Evolutionary conservation across 2,113 vertebrate genomes (phyloP).

Genomic region (Symphodus melops): DNA sequence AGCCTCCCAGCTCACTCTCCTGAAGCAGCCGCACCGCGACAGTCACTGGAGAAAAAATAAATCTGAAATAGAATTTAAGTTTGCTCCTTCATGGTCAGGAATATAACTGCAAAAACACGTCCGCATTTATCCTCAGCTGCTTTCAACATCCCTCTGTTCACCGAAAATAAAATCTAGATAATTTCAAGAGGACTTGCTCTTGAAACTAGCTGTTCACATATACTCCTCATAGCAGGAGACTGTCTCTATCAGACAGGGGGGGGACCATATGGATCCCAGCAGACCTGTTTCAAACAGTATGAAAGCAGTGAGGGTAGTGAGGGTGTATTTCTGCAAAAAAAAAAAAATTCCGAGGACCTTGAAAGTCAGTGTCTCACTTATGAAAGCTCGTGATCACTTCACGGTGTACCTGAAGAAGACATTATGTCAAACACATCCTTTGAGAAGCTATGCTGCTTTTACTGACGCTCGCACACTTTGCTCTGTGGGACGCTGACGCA

Average conservation of each 20-base stretch:
- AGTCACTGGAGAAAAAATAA: constrained; percentile 43
- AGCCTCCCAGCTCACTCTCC: constrained; percentile 19
- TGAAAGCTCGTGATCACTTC: neutral
- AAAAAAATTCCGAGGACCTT: constrained; percentile 15
- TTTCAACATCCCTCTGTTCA: neutral
- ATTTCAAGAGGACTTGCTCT: no score
- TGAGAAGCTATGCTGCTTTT: neutral
- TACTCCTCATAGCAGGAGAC: no score
- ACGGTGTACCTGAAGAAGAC: neutral
- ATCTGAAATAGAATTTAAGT: constrained; percentile 57
- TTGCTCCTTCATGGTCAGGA: constrained; percentile 42
- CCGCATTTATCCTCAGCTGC: constrained; percentile 31
- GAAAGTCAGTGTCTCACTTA: constrained; percentile 36
- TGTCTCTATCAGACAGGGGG: no score
- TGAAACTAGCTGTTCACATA: no score
- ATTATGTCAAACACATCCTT: neutral
- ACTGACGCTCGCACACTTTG: neutral
- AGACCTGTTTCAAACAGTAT: neutral
- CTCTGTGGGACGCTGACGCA: constrained; percentile 42
- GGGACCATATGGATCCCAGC: fast-evolving
- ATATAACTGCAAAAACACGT: constrained; percentile 1
- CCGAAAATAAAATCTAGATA: no score
- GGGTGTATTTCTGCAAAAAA: constrained; percentile 15
- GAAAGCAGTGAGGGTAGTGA: constrained; percentile 26
- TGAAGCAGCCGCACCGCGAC: constrained; percentile 8